These are phyloP conservation scores for Clavelina lepadiformis DNA, from an alignment of 23 tunicate species.

Conservation along the genomic window DNA sequence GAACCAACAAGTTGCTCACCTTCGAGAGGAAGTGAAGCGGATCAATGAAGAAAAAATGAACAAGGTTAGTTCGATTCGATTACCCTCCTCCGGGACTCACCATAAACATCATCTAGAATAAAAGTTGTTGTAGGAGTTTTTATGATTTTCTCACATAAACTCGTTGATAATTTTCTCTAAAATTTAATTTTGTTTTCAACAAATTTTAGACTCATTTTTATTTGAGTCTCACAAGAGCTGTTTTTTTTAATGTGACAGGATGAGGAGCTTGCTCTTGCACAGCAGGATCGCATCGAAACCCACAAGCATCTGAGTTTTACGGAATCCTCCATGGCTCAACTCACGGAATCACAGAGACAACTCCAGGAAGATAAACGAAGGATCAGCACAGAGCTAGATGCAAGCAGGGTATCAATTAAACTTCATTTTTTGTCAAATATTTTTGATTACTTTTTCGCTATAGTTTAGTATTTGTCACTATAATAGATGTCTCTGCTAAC, in stretches of 20 bases:
- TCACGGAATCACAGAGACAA: constrained; percentile 30
- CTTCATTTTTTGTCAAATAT: too few relatives aligned
- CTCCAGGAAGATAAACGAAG: constrained; percentile 38
- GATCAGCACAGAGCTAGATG: constrained; percentile 21
- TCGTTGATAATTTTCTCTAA: neutral
- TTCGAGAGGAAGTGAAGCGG: constrained; percentile 48
- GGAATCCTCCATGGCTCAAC: constrained; percentile 57
- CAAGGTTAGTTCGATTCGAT: constrained; percentile 31
- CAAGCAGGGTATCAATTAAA: constrained; percentile 14
- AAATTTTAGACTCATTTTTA: too few relatives aligned
- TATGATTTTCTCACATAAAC: neutral
- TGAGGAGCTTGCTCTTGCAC: constrained; percentile 64
- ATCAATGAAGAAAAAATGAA: constrained; percentile 43
- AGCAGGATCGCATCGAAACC: constrained; percentile 82
- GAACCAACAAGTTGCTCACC: constrained; percentile 58
- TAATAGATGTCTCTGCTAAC: neutral
- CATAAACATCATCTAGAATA: neutral
- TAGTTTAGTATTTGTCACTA: neutral
- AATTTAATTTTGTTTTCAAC: too few relatives aligned
- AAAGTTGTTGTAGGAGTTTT: neutral
- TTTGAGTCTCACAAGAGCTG: too few relatives aligned
- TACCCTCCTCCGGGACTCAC: neutral
- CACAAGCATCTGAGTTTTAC: constrained; percentile 73
- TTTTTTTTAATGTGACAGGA: constrained; percentile 34
- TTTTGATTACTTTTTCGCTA: too few relatives aligned